These are phyloP conservation scores for Hapalemur alaotrensis DNA, from an alignment of 2,797 vertebrate species.

Conservation along the genomic window DNA sequence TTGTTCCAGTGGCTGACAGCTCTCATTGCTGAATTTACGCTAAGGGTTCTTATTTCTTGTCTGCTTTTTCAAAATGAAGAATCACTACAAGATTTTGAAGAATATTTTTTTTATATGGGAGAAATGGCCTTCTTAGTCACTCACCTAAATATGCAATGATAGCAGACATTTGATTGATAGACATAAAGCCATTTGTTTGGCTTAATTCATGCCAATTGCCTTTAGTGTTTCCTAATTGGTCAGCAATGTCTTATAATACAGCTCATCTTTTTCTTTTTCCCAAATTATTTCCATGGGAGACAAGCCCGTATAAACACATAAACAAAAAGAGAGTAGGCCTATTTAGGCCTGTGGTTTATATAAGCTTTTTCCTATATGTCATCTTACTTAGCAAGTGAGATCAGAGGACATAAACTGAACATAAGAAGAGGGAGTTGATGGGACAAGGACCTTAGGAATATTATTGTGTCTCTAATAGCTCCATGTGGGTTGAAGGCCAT, in stretches of 20 bases:
- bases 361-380: background rate
- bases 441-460: slow-evolving; percentile 56
- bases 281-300: background rate
- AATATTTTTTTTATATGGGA: background rate
- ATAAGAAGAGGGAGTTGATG: slow-evolving; percentile 9
- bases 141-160: background rate
- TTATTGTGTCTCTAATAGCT: slow-evolving; percentile 67
- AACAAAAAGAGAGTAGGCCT: background rate
- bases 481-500: slow-evolving; percentile 73
- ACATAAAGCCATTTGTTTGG: background rate
- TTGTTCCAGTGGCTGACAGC: background rate
- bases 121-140: background rate
- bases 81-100: background rate
- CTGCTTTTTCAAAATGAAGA: background rate
- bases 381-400: slow-evolving; percentile 38
- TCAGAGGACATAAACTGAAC: slow-evolving; percentile 21
- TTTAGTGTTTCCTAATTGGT: background rate
- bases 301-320: background rate
- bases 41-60: background rate
- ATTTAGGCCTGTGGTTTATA: background rate
- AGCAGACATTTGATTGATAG: background rate
- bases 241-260: background rate
- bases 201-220: background rate
- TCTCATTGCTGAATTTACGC: background rate
- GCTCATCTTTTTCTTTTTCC: background rate